Conservation (phyloP, 1,140 invertebrate species). For the Drosophila mojavensis region DNA sequence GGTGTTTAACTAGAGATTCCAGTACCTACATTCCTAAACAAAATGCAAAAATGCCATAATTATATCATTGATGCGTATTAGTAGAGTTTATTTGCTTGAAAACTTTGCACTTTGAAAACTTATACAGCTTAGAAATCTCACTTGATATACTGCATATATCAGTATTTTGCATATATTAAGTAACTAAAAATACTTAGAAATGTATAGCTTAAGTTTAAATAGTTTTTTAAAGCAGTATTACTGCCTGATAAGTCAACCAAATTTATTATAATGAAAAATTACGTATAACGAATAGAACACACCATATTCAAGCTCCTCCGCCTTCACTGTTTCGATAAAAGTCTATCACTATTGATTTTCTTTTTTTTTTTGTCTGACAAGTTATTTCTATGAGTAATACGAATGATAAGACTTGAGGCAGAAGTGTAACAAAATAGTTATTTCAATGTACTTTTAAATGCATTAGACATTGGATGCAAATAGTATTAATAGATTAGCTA, state of each 20-base stretch:
- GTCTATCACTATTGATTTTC: constrained; percentile 3
- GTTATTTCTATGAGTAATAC: constrained; percentile 64
- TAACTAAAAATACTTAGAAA: no score
- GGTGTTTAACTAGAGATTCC: background rate
- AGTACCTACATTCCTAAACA: background rate
- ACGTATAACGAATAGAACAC: constrained; percentile 4
- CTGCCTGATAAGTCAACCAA: no score
- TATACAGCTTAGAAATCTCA: no score
- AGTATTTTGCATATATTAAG: no score
- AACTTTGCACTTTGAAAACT: background rate
- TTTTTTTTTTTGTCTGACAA: background rate
- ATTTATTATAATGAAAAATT: no score
- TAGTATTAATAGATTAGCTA: constrained; percentile 9
- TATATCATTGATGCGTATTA: no score
- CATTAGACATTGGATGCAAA: background rate
- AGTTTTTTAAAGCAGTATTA: no score
- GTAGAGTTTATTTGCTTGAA: background rate
- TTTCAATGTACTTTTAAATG: constrained; percentile 25
- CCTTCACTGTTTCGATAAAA: background rate
- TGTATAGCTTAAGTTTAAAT: no score
- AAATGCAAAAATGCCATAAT: no score
- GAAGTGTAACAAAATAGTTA: constrained; percentile 5
- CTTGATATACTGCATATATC: no score
- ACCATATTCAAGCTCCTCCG: constrained; percentile 1
- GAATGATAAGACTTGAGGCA: constrained; percentile 14